These are phyloP conservation scores for Pherbina coryleti DNA, from an alignment of 2,888 invertebrate genomes.

Conservation along the genomic window DNA sequence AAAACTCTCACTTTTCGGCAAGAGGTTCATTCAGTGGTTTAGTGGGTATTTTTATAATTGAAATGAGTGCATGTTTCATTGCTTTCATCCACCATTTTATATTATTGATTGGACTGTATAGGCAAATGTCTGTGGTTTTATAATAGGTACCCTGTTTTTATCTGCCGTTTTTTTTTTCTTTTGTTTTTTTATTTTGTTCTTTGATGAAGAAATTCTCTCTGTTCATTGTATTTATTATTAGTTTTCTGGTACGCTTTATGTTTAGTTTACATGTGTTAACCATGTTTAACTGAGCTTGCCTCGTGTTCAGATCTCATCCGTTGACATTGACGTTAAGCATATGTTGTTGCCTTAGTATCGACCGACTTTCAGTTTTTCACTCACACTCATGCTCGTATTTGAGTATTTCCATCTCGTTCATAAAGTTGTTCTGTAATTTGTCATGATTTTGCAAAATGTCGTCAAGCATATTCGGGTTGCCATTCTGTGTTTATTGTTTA, in stretches of 20 bases:
- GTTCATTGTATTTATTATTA: conserved; percentile 14
- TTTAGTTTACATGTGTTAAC: conserved; percentile 41
- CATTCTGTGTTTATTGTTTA: conserved; percentile 37
- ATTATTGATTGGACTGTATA: not conserved
- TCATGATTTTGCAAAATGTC: conserved; percentile 45
- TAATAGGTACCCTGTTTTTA: not conserved
- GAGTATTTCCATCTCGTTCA: not conserved
- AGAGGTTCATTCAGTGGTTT: too few relatives aligned
- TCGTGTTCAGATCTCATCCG: not conserved
- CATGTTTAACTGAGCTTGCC: conserved; percentile 37
- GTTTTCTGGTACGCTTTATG: not conserved
- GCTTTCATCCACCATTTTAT: not conserved
- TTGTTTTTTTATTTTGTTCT: too few relatives aligned
- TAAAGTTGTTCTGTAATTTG: conserved; percentile 32
- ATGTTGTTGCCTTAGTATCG: not conserved
- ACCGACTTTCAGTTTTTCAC: not conserved
- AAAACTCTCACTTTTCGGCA: too few relatives aligned
- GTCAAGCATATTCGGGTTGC: conserved; percentile 28
- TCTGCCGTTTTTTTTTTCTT: not conserved
- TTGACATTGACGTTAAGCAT: conserved; percentile 15
- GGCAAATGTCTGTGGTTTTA: not conserved
- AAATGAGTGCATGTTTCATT: not conserved
- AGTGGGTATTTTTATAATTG: not conserved
- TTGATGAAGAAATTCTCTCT: not conserved
- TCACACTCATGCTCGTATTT: not conserved